Conservation (phyloP, 2,797 vertebrate species). For the Melanotaenia nigrans region DNA sequence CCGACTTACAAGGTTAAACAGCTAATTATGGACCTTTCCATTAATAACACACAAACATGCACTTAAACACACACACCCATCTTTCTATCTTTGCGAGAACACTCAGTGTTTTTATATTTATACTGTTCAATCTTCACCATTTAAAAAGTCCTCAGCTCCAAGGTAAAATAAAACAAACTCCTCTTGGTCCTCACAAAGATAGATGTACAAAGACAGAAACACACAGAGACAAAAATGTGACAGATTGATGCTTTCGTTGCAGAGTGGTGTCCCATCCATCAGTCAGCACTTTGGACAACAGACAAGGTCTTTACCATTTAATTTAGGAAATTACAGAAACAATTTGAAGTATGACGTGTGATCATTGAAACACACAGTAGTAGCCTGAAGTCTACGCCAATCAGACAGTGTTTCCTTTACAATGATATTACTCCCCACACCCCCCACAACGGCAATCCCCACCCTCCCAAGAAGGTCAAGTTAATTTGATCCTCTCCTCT, state of each 20-base stretch:
- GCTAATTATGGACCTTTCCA: slow-evolving; percentile 63
- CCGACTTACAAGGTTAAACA: slow-evolving; percentile 67
- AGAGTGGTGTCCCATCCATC: slow-evolving; percentile 36
- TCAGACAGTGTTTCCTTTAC: neutral
- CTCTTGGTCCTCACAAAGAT: neutral
- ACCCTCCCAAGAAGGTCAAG: no score
- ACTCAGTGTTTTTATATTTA: neutral
- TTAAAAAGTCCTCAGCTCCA: neutral
- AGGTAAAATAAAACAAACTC: neutral
- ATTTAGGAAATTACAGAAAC: slow-evolving; percentile 12
- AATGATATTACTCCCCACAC: no score
- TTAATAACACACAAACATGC: slow-evolving; percentile 33
- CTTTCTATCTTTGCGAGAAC: neutral
- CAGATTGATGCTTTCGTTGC: slow-evolving; percentile 45
- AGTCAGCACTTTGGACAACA: slow-evolving; percentile 18
- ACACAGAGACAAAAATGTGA: neutral
- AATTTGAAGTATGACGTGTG: neutral
- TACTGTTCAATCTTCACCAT: neutral
- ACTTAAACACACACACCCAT: slow-evolving; percentile 5
- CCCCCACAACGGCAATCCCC: no score
- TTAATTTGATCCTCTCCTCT: no score
- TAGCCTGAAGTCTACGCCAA: neutral
- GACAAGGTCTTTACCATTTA: neutral
- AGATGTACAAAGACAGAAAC: neutral
- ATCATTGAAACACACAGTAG: neutral